Evolutionary conservation across 2,113 vertebrate genomes (phyloP), one percentile per base, ranked within the genome.

Genomic region (Crotalus horridus): DNA sequence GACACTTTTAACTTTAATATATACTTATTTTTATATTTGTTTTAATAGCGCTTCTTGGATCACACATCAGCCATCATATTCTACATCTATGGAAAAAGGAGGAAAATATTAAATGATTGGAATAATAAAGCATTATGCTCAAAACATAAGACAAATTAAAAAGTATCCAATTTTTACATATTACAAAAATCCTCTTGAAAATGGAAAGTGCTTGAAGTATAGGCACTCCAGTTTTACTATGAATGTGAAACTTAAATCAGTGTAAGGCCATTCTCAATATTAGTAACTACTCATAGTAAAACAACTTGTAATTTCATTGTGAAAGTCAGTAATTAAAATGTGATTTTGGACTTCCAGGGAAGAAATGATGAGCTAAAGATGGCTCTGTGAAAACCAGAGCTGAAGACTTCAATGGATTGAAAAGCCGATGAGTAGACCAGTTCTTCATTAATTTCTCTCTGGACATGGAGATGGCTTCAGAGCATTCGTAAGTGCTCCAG

Each of bases 1-100:
- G 98, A 98, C 97, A 98, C 97, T 97, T 97, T 81, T 96, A 96
- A 97, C 95, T 98, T 96, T 97, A 97, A 96, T 97, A 97, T 97
- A 97, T 96, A 97, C 96, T 93, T 94, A 95, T 96, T 96, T 96
- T 95, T 97, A 97, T 97, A 98, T 97, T 97, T 97, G 96, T 97
- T 94, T 95, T 95, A 97, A 96, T 94, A 96, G 95, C 95, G 94
- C 69, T 96, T 94, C 87, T 96, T 96, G 96, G 97, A 96, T 97
- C 95, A 96, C 95, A 94, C 97, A 97, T 97, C 95, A 96, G 69
- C 96, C 88, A 96, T 58, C 93, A 96, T 89, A 21, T 97, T 97
- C 95, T 97, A 90, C 96, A 94, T 92, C 98, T 98, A 64, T 24
- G 10, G 46, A 55, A 96, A 0, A 85, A 59, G 26, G 12, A 92